Conservation (phyloP, 2,797 vertebrate genomes). For the Serranus cabrilla region DNA sequence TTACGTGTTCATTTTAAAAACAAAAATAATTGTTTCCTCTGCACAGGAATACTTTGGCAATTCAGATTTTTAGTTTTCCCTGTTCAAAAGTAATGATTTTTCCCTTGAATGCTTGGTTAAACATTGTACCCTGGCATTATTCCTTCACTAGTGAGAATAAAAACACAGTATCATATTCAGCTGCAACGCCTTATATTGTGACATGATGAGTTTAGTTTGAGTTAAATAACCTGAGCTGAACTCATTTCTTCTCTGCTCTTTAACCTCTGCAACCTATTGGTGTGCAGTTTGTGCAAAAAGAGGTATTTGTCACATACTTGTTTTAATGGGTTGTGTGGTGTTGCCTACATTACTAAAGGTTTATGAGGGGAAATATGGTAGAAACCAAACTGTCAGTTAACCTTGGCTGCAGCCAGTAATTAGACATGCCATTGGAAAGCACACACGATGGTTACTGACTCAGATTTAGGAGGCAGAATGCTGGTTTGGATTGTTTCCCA, state of each 20-base stretch:
- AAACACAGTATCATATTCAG: conserved; percentile 14
- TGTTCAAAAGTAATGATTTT: not conserved
- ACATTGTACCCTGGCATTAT: conserved; percentile 1
- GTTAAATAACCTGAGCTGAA: conserved; percentile 38
- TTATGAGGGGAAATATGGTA: conserved; percentile 74
- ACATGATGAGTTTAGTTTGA: conserved; percentile 20
- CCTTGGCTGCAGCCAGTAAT: conserved; percentile 73
- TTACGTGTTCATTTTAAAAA: conserved; percentile 14
- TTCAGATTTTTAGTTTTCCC: not conserved
- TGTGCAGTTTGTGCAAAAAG: conserved; percentile 38
- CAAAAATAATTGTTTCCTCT: conserved; percentile 4
- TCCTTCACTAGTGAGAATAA: conserved; percentile 4
- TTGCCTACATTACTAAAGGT: conserved; percentile 62
- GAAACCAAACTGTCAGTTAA: conserved; percentile 72
- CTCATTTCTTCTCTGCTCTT: not conserved
- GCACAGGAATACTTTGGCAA: not conserved
- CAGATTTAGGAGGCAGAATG: conserved; percentile 63
- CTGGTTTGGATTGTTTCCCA: conserved; percentile 63
- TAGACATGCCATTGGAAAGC: conserved; percentile 67
- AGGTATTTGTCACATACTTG: conserved; percentile 44
- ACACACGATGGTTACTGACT: conserved; percentile 62
- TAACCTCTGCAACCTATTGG: conserved; percentile 7
- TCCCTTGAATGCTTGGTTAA: not conserved
- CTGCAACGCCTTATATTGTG: not conserved
- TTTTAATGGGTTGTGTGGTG: conserved; percentile 56